Evolutionary conservation across 2,113 vertebrate species (phyloP), one percentile per base, ranked within the genome.

Genomic region (Gracilinanus agilis): DNA sequence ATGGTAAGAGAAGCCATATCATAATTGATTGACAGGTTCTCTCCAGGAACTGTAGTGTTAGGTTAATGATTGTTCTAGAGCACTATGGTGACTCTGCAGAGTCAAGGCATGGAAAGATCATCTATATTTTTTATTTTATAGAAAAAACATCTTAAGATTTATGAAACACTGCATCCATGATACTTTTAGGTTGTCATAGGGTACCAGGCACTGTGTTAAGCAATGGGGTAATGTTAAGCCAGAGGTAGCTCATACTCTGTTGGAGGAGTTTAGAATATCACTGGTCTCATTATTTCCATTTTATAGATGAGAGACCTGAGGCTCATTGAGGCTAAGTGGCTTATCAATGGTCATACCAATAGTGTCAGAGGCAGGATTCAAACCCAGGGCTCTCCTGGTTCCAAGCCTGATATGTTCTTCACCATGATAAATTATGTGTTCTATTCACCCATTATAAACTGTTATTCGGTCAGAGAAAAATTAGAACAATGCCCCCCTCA

Each of bases 401-500:
- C 67, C 40, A 83, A 83, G n/a, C 7, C n/a, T 83, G 19, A 40
- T 40, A 19, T 40, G 19, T 23, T 9, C 7, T 67, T 6, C n/a
- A 9, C 19, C 40, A n/a, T 83, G 0, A 29, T 75, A 75, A 19
- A 13, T 5, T 13, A n/a, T 89, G n/a, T 95, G 24, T 93, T 92
- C 91, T 92, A 27, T 95, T 93, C 24, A 55, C 89, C 58, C 93
- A 88, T 29, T 25, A 44, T 92, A 94, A 96, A 89, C 9, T 90
- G 23, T 91, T 93, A 89, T 90, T 93, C 44, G 40, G 16, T 40
- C n/a, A 83, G n/a, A 83, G 19, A 40, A 83, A 83, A 83, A 83
- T 21, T 58, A 21, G 67, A 83, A 83, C 34, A 83, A 40, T 40
- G 19, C 34, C 19, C 16, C 16, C 21, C 19, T 83, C 40, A 19